Conservation (phyloP, 2,888 invertebrate genomes). For the Leptinotarsa rubiginosa region DNA sequence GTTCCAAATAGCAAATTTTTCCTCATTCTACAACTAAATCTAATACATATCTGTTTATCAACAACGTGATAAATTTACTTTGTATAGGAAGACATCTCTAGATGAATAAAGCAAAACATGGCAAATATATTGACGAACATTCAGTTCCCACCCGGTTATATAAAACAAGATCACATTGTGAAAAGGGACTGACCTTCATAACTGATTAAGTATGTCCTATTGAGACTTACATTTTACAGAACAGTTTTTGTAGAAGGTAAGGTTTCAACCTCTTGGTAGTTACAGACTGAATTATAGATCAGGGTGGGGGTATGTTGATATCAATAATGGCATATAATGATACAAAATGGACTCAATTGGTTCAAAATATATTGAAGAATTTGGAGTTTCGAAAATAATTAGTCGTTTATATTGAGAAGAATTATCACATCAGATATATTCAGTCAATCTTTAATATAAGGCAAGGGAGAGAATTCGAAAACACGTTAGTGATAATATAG, state of each 20-base stretch:
- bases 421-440: slow-evolving; percentile 12
- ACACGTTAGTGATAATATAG: not conserved
- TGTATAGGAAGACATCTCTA: not conserved
- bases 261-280: too few relatives aligned
- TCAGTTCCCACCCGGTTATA: too few relatives aligned
- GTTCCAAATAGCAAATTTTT: not conserved
- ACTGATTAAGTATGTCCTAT: too few relatives aligned
- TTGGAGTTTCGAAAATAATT: too few relatives aligned
- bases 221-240: too few relatives aligned
- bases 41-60: not conserved
- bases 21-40: not conserved
- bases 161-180: too few relatives aligned
- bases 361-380: not conserved
- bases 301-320: too few relatives aligned
- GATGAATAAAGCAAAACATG: not conserved
- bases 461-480: slow-evolving; percentile 36
- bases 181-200: too few relatives aligned
- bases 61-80: not conserved
- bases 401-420: not conserved
- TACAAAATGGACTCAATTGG: not conserved
- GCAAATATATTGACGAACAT: too few relatives aligned
- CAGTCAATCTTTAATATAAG: slow-evolving; percentile 37
- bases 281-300: too few relatives aligned
- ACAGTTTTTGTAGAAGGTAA: too few relatives aligned
- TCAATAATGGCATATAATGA: too few relatives aligned